Base-by-base conservation (phyloP, 1,140 invertebrate genomes). In the Portunus trituberculatus region DNA sequence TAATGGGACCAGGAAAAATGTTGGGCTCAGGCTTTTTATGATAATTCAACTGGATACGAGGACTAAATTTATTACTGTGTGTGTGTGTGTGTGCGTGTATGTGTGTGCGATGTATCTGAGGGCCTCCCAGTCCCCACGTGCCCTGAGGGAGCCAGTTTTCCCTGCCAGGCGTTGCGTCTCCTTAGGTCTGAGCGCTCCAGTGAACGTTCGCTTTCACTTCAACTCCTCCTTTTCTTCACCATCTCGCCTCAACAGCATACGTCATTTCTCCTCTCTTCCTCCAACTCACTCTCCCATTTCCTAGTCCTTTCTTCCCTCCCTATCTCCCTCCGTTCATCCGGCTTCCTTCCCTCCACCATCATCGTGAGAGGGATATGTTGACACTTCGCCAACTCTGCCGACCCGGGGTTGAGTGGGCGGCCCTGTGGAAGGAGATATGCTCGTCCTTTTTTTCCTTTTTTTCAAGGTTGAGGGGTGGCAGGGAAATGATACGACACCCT, bases 231-330 rank as follows among this genome's bases (percentile, higher is more conserved):
- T 76, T 76, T 76, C 67, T 76, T 76, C 67, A 76, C 4, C 20
- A 12, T 76, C 67, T 76, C 67, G 67, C 67, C 67, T 76, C 67
- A 76, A 25, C 67, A n/a, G 20, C n/a, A 7, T 76, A n/a, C 25
- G 67, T 88, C 46, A 20, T 25, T 48, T 48, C 87, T 88, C 46
- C 46, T 88, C 32, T 48, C 46, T 29, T 88, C 87, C 32, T 48
- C 25, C 32, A 45, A 88, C 20, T 59, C 89, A 31, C 87, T 29
- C 67, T 76, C 25, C n/a, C 67, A 20, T 88, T 88, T 88, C 87
- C 20, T 88, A 0, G 7, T 88, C 32, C 46, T 88, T 39, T 39
- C 46, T 29, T n/a, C 31, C 31, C 87, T 48, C 46, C 46, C 87
- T 88, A 25, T 25, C n/a, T 28, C n/a, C 46, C 84, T 39, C 84